These are phyloP conservation scores for Aspidiotus destructor DNA, from an alignment of 2,888 invertebrate genomes.

Conservation along the genomic window DNA sequence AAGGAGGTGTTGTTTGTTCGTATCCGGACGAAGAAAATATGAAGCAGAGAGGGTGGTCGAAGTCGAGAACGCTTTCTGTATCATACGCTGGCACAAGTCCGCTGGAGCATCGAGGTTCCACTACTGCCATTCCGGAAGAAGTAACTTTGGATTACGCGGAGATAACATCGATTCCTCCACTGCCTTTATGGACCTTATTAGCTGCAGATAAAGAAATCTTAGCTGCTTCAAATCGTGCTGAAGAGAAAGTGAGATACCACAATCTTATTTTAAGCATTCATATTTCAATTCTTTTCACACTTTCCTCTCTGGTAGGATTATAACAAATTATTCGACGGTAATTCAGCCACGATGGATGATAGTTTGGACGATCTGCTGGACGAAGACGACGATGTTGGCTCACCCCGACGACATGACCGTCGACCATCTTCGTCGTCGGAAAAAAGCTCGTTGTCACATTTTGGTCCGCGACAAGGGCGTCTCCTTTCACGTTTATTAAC, in stretches of 20 bases:
- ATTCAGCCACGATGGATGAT: slow-evolving; percentile 62
- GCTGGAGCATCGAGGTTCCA: slow-evolving; percentile 63
- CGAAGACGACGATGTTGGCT: slow-evolving; percentile 58
- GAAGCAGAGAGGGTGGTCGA: slow-evolving; percentile 69
- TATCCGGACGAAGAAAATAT: slow-evolving; percentile 51
- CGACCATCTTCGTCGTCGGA: slow-evolving; percentile 59
- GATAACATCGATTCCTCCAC: slow-evolving; percentile 92
- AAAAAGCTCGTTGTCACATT: slow-evolving; percentile 67
- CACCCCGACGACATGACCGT: slow-evolving; percentile 50
- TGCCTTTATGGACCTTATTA: slow-evolving; percentile 91
- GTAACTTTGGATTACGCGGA: slow-evolving; percentile 87
- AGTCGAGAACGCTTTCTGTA: slow-evolving; percentile 79
- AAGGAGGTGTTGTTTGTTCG: slow-evolving; percentile 39
- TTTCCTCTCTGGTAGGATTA: slow-evolving; percentile 55
- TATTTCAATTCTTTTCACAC: slow-evolving; percentile 34
- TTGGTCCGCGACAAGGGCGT: slow-evolving; percentile 68
- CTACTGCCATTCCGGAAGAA: slow-evolving; percentile 70
- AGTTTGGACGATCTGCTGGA: slow-evolving; percentile 69
- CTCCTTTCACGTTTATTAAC: slow-evolving; percentile 81
- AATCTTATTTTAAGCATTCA: not conserved
- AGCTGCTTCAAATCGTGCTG: slow-evolving; percentile 38
- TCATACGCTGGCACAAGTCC: slow-evolving; percentile 68
- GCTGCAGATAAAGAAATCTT: slow-evolving; percentile 83
- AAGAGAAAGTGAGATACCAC: slow-evolving; percentile 39
- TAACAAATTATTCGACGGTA: slow-evolving; percentile 78